phyloP scores from a whole-genome alignment of 2,797 vertebrate species.

The Poliocrania exsul region DNA sequence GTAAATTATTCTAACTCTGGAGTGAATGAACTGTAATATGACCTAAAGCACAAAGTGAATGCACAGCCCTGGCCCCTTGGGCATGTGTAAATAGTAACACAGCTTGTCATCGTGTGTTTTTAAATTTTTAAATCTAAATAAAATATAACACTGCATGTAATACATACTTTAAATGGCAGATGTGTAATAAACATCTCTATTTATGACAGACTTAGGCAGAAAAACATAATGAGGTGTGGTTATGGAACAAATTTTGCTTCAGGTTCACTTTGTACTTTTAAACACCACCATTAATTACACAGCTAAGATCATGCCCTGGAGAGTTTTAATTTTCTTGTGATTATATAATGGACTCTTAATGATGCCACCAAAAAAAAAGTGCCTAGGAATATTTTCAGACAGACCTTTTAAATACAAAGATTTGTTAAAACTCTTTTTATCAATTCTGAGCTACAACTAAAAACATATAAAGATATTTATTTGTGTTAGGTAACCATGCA shows the following conservation, averaged over 20 bases:
- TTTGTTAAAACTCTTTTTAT: constrained; percentile 17
- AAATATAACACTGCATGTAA: constrained; percentile 31
- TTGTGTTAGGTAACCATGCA: neutral
- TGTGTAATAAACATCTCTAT: constrained; percentile 65
- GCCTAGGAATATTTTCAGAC: neutral
- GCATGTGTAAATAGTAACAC: constrained; percentile 46
- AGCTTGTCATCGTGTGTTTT: constrained; percentile 50
- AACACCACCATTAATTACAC: constrained; percentile 69
- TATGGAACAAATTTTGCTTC: constrained; percentile 65
- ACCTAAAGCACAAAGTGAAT: constrained; percentile 8
- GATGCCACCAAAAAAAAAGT: constrained; percentile 58
- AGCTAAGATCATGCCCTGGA: constrained; percentile 66
- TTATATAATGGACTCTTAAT: constrained; percentile 74
- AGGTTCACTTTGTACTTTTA: constrained; percentile 68
- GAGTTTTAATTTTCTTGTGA: constrained; percentile 75
- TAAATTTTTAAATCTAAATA: constrained; percentile 56
- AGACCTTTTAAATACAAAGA: neutral
- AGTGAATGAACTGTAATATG: neutral
- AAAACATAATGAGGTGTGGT: constrained; percentile 61
- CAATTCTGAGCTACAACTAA: neutral
- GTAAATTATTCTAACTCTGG: constrained; percentile 31
- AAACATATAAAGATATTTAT: neutral
- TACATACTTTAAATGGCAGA: constrained; percentile 42
- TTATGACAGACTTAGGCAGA: constrained; percentile 58
- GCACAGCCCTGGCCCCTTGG: neutral